Evolutionary conservation across 1,140 invertebrate genomes (phyloP), one percentile per base, ranked within the genome.

Genomic region (Zaprionus capensis): DNA sequence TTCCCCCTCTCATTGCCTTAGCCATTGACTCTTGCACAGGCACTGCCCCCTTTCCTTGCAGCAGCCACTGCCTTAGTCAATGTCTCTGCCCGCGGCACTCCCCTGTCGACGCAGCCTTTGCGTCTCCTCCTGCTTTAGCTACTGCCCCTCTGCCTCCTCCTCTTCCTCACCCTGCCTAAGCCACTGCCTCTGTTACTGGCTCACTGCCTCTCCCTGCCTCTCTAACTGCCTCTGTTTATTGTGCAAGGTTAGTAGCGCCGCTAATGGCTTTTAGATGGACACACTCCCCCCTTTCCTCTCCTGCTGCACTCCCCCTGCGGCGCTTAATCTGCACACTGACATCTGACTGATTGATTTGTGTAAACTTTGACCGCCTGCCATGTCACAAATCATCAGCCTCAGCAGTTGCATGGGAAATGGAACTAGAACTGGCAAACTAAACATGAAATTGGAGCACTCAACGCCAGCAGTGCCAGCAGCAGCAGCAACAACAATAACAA

Each of bases 211-310:
- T 6, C 12, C 14, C 7, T 31, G 28, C 28, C 31, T 31, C 31
- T 11, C 9, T 11, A 9, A 11, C 31, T 49, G 53, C 20, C 64
- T 14, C 28, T 69, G 72, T n/a, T 57, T 58, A 79, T 88, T 90
- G 84, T 73, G 85, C 81, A 79, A 90, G 84, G 84, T 90, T 88
- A 90, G 84, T 85, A 51, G 59, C 78, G 62, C 69, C 75, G 66
- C 81, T 90, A 88, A 88, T 88, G 78, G 82, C 59, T 65, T 78
- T 80, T 71, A 56, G 62, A 67, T 68, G 53, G 62, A 57, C 57
- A 24, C 49, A 22, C 34, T n/a, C 62, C 34, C 15, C 1, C 46
- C 46, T n/a, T 4, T 53, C 31, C 20, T 9, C 28, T 44, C 20
- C 3, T 34, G 26, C 24, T 20, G 15, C 26, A 14, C 15, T 9